These are phyloP conservation scores for Phalacrocorax pelagicus DNA, from an alignment of 2,113 vertebrate species.

Conservation along the genomic window DNA sequence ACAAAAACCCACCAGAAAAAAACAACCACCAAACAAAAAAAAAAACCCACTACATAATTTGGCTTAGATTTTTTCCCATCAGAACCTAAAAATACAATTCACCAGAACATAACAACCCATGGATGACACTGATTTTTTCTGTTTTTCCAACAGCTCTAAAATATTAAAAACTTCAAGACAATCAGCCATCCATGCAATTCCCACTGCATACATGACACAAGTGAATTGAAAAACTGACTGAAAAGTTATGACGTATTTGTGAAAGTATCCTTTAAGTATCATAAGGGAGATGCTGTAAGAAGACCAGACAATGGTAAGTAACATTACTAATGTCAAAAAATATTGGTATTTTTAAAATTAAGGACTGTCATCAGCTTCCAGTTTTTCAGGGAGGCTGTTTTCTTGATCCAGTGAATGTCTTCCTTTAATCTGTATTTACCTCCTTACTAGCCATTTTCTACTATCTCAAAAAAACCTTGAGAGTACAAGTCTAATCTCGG, in stretches of 20 bases:
- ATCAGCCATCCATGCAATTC: background rate
- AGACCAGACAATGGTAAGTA: background rate
- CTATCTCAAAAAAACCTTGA: background rate
- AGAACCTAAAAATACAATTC: background rate
- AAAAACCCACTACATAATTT: background rate
- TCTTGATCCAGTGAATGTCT: background rate
- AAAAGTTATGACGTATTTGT: background rate
- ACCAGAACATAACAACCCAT: background rate
- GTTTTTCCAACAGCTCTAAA: background rate
- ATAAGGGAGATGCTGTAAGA: background rate
- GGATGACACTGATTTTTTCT: background rate
- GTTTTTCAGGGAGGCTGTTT: background rate
- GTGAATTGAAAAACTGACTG: background rate
- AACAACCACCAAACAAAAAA: background rate
- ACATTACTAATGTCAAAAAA: background rate
- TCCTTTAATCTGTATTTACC: background rate
- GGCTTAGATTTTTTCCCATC: background rate
- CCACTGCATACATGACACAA: background rate
- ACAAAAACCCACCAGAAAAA: background rate
- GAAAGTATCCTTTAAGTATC: background rate
- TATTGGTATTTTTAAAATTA: background rate
- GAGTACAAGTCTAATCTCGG: background rate
- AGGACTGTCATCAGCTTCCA: background rate
- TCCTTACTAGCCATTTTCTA: background rate
- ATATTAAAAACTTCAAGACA: background rate